Evolutionary conservation across 2,113 vertebrate species (phyloP), one percentile per base, ranked within the genome.

Genomic region (Gallinago jamesoni): DNA sequence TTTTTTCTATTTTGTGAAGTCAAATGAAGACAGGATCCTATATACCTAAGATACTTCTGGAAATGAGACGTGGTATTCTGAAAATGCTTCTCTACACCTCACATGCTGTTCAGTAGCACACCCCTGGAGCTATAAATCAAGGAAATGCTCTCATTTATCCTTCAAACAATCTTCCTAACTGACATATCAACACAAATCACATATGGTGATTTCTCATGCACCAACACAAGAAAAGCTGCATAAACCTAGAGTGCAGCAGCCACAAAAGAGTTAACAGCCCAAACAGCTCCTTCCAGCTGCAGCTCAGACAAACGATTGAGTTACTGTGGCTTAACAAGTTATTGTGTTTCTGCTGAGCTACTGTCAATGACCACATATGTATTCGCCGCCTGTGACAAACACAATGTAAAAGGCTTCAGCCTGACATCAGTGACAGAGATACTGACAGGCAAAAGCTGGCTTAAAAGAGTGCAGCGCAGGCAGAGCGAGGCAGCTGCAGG

Each of bases 261-360:
- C 53, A 85, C 1, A 39, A 45, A 84, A 60, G 84, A 53, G 94
- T 96, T 96, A 96, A 95, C 7, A 91, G 87, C 69, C 48, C 87
- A 43, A 78, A 30, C 10, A 39, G 84, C 87, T 89, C 84, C 84
- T 96, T 96, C 95, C 95, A 96, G 96, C 95, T 93, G 96, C 92
- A 93, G 81, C 93, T 91, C 94, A 94, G 93, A 86, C 74, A 76
- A 70, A 62, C 6, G 87, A 97, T 93, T 76, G 87, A 95, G 89
- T 96, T 96, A 95, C 94, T 93, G 84, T 85, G 94, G 94, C 89
- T 97, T 97, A 97, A 96, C 93, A 97, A 96, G 91, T 96, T 95
- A 97, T 93, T 96, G 95, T 96, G 95, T 96, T 96, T 96, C 96
- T 95, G 94, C 77, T 64, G 93, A 89, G 94, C 96, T 96, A 97